These are phyloP conservation scores for Caranx ignobilis DNA, from an alignment of 2,113 vertebrate species.

Conservation along the genomic window DNA sequence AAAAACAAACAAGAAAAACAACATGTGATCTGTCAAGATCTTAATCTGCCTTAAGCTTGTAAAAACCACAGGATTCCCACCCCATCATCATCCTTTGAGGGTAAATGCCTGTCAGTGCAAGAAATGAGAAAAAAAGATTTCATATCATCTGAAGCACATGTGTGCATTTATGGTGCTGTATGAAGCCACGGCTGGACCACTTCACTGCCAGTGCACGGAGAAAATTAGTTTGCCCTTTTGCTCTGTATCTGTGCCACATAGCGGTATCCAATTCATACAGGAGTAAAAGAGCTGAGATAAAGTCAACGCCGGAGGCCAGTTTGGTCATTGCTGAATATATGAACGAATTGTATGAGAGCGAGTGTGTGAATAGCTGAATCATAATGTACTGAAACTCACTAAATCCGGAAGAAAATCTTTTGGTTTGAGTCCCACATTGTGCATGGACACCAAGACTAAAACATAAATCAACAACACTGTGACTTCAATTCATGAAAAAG, in stretches of 20 bases:
- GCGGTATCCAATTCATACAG: slow-evolving; percentile 47
- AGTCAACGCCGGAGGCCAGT: slow-evolving; percentile 40
- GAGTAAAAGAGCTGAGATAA: slow-evolving; percentile 46
- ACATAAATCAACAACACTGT: not conserved
- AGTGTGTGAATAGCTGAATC: slow-evolving; percentile 28
- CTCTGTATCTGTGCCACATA: slow-evolving; percentile 37
- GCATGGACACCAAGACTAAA: not conserved
- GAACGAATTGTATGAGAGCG: slow-evolving; percentile 2
- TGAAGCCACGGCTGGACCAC: not conserved
- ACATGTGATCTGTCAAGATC: slow-evolving; percentile 30
- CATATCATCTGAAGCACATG: slow-evolving; percentile 24
- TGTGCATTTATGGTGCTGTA: slow-evolving; percentile 17
- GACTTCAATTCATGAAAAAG: not conserved
- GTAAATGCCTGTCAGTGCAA: slow-evolving; percentile 38
- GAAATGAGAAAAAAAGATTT: slow-evolving; percentile 36
- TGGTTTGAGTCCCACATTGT: not conserved
- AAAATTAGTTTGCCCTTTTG: slow-evolving; percentile 64
- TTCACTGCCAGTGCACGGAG: slow-evolving; percentile 25
- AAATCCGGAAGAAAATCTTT: not conserved
- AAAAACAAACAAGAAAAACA: slow-evolving; percentile 10
- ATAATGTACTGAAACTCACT: slow-evolving; percentile 17
- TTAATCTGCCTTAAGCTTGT: slow-evolving; percentile 46
- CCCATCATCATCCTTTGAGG: not conserved
- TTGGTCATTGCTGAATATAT: slow-evolving; percentile 7
- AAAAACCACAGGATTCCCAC: slow-evolving; percentile 28